Evolutionary conservation across 2,113 vertebrate genomes (phyloP).

Genomic region (Rattus norvegicus): GRCr8 NC_086022.1:83379501-83380000

Average conservation of each 20-base stretch:
- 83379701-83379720: background rate
- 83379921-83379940: background rate
- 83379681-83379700: constrained; percentile 4
- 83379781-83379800: background rate
- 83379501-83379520: background rate
- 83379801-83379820: background rate
- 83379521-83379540: background rate
- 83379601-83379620: background rate
- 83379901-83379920: constrained; percentile 24
- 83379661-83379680: constrained; percentile 40
- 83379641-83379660: background rate
- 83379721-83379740: background rate
- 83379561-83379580: background rate
- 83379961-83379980: background rate
- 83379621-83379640: background rate
- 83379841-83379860: constrained; percentile 20
- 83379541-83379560: background rate
- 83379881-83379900: background rate
- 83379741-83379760: background rate
- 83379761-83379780: background rate
- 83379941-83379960: background rate
- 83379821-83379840: background rate
- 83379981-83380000: background rate
- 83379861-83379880: background rate
- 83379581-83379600: background rate